Evolutionary conservation across 1,140 invertebrate genomes (phyloP).

Genomic region (Stegodyphus mimosarum): DNA sequence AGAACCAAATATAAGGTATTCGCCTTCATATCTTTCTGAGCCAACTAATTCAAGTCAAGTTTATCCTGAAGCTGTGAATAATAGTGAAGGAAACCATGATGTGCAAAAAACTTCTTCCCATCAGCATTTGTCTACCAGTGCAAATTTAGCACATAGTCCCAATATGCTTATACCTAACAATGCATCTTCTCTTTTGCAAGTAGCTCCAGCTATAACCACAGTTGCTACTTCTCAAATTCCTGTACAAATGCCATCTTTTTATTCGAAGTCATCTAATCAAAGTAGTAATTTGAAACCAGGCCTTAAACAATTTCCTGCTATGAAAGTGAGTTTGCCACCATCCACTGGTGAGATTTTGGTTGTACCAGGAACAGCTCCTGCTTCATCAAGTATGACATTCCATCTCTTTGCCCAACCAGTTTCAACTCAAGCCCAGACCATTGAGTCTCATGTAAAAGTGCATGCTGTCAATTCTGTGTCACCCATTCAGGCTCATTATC

Average conservation of each 20-base stretch:
- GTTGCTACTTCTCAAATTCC: neutral
- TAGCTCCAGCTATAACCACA: too few species aligned
- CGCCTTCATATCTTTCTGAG: neutral
- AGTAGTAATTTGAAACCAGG: too few species aligned
- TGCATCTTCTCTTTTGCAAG: too few species aligned
- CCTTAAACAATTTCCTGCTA: constrained; percentile 2
- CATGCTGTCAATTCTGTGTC: neutral
- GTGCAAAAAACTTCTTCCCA: too few species aligned
- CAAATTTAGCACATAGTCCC: too few species aligned
- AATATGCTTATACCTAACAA: too few species aligned
- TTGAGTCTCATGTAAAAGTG: neutral
- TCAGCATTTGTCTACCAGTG: too few species aligned
- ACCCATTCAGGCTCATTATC: neutral
- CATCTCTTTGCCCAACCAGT: constrained; percentile 26
- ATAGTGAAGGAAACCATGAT: neutral
- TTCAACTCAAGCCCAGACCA: neutral
- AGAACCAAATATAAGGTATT: neutral
- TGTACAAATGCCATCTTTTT: neutral
- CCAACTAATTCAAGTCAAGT: neutral
- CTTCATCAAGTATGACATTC: constrained; percentile 11
- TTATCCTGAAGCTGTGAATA: neutral
- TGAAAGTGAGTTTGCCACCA: constrained; percentile 36
- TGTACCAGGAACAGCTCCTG: constrained; percentile 10
- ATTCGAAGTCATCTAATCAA: neutral
- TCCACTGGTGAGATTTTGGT: constrained; percentile 24